Evolutionary conservation across 2,113 vertebrate genomes (phyloP).

Genomic region (Cyprinodon brontotheroides): DNA sequence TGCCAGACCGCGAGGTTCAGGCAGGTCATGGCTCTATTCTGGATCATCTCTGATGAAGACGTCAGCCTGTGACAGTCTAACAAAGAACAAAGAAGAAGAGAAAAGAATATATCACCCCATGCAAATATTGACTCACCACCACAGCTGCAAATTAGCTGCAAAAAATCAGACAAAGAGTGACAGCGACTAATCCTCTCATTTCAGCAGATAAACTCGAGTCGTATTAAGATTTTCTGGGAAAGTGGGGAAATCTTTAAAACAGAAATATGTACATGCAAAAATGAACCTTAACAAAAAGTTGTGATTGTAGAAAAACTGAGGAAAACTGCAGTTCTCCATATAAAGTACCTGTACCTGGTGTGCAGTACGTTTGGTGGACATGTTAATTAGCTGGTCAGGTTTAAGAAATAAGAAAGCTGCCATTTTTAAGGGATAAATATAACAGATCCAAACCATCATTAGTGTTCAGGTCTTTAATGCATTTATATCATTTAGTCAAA

Average conservation of each 20-base stretch:
- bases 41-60: slow-evolving; percentile 64
- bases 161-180: slow-evolving; percentile 54
- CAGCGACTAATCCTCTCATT: slow-evolving; percentile 62
- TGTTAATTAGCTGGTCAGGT: too few relatives aligned
- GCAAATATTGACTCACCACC: slow-evolving; percentile 74
- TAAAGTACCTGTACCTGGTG: too few relatives aligned
- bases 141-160: slow-evolving; percentile 61
- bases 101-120: slow-evolving; percentile 70
- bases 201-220: slow-evolving; percentile 1
- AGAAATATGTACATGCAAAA: slow-evolving; percentile 20
- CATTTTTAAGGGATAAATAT: too few relatives aligned
- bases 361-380: too few relatives aligned
- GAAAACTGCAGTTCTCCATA: too few relatives aligned
- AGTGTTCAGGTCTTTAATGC: too few relatives aligned
- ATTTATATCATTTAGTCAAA: too few relatives aligned
- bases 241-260: slow-evolving; percentile 21
- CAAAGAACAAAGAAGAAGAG: slow-evolving; percentile 56
- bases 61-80: slow-evolving; percentile 70
- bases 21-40: slow-evolving; percentile 32
- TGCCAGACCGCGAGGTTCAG: background rate
- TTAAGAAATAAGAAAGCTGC: too few relatives aligned
- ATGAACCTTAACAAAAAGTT: background rate
- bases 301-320: background rate
- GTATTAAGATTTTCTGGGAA: slow-evolving; percentile 16
- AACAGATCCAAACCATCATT: too few relatives aligned